Conservation (phyloP, 2,888 invertebrate species). For the Antitype chi region DNA sequence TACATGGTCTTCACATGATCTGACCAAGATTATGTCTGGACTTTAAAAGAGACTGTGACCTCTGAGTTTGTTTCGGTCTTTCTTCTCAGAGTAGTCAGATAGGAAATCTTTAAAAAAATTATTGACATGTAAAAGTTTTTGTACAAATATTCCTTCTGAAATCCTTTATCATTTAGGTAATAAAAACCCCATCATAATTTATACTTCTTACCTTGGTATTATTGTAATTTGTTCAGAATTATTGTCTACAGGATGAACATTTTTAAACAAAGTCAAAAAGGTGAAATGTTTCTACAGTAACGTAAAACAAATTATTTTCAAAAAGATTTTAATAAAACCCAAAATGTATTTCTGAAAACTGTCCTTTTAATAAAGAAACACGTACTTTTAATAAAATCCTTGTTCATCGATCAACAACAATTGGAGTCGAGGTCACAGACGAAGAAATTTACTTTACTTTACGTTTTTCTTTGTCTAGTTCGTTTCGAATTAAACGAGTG, state of each 20-base stretch:
- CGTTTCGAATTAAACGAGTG: slow-evolving; percentile 16
- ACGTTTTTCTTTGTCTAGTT: slow-evolving; percentile 41
- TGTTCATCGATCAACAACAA: slow-evolving; percentile 30
- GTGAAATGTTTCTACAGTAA: neutral
- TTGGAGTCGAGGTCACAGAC: slow-evolving; percentile 39
- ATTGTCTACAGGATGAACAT: neutral
- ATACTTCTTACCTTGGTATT: neutral
- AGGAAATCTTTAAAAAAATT: no score
- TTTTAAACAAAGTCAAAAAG: neutral
- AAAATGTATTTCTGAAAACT: neutral
- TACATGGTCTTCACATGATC: no score
- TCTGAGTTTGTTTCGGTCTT: no score
- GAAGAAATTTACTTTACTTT: slow-evolving; percentile 44
- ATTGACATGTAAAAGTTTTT: no score
- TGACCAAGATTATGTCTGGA: no score
- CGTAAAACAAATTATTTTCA: neutral
- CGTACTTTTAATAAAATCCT: slow-evolving; percentile 3
- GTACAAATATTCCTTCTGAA: no score
- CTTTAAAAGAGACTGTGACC: no score
- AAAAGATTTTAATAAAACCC: neutral
- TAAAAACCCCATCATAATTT: neutral
- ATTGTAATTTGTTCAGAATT: neutral
- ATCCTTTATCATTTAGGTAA: no score
- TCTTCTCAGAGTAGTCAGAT: no score
- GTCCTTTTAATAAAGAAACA: slow-evolving; percentile 13